phyloP scores from a whole-genome alignment of 2,797 vertebrate species.

The Mormyrus proboscirostris region DNA sequence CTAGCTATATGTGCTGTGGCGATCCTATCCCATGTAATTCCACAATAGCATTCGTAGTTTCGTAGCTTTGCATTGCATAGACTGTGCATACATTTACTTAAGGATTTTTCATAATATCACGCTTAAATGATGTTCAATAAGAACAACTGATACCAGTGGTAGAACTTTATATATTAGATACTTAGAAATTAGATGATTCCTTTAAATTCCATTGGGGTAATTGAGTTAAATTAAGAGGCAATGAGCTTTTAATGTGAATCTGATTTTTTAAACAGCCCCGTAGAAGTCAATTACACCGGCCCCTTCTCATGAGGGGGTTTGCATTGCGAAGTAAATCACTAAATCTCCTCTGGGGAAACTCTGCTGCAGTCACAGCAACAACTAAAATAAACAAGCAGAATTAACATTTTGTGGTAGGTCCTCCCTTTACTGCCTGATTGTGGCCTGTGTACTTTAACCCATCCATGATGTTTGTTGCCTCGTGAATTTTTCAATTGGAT shows the following conservation, averaged over 20 bases:
- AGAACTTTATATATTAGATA: neutral
- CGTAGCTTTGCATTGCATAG: neutral
- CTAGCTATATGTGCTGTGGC: neutral
- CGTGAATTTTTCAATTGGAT: conserved; percentile 48
- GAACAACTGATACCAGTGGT: neutral
- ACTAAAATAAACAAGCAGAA: neutral
- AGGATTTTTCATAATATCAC: neutral
- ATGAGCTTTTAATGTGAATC: conserved; percentile 30
- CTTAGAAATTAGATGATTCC: conserved; percentile 7
- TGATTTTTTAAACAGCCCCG: conserved; percentile 32
- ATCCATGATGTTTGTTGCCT: conserved; percentile 44
- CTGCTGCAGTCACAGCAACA: neutral
- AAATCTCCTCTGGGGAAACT: neutral
- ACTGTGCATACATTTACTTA: neutral
- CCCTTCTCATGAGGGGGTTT: neutral
- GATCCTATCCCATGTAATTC: neutral
- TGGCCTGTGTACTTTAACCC: conserved; percentile 37
- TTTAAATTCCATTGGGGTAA: conserved; percentile 20
- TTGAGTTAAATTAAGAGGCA: conserved; percentile 29
- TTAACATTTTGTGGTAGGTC: neutral
- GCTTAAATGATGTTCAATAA: neutral
- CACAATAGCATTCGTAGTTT: neutral
- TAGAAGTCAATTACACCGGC: neutral
- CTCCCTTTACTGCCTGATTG: neutral
- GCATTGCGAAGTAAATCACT: neutral